phyloP scores from a whole-genome alignment of 2,113 vertebrate genomes.

The Odontophorus gujanensis region DNA sequence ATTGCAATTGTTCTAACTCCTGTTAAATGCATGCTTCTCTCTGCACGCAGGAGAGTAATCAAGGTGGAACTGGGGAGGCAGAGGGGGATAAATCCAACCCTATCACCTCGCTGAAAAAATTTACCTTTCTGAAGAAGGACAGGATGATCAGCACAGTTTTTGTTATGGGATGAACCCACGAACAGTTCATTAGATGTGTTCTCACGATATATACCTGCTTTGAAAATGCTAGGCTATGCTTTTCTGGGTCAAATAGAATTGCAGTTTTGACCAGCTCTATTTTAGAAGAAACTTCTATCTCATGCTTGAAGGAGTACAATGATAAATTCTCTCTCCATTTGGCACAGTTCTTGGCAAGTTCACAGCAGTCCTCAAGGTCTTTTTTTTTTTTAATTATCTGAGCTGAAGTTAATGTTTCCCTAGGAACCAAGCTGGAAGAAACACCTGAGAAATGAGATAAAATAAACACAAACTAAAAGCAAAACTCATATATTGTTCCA shows the following conservation, averaged over 20 bases:
- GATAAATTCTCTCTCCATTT: background rate
- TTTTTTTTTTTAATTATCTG: slow-evolving; percentile 4
- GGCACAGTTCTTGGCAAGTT: slow-evolving; percentile 31
- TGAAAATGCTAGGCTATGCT: background rate
- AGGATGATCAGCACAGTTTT: background rate
- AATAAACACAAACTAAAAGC: background rate
- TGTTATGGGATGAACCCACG: background rate
- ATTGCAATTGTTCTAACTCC: background rate
- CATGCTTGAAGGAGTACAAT: background rate
- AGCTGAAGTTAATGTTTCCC: background rate
- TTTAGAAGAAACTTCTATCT: background rate
- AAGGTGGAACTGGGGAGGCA: background rate
- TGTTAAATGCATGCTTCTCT: background rate
- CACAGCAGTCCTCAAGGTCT: slow-evolving; percentile 9
- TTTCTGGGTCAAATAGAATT: slow-evolving; percentile 8
- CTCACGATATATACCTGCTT: background rate
- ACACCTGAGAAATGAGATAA: background rate
- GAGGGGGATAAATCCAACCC: background rate
- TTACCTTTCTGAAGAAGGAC: slow-evolving; percentile 5
- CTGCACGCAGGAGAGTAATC: background rate
- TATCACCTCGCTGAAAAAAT: background rate
- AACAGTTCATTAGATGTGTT: background rate
- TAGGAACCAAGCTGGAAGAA: background rate
- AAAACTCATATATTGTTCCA: background rate
- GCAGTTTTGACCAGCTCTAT: background rate